Evolutionary conservation across 2,797 vertebrate genomes (phyloP), one percentile per base, ranked within the genome.

Genomic region (Helarctos malayanus): DNA sequence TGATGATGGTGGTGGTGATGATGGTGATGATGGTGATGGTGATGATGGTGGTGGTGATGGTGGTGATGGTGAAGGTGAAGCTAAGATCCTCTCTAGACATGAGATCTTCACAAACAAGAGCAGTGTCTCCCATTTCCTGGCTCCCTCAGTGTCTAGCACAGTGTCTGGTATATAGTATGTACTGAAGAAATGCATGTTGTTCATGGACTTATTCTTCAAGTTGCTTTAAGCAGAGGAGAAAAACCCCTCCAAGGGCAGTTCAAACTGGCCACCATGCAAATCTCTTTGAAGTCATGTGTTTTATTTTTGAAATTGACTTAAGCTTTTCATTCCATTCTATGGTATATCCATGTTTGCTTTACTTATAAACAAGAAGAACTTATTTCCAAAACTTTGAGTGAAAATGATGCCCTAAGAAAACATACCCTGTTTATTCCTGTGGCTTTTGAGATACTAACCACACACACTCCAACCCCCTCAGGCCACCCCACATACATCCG

Each of bases 321-420:
- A 25, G 63, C 25, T 78, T 91, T 68, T 81, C 45, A 49, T 45
- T 93, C 78, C n/a, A 27, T 56, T 63, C 76, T 35, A 65, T 27
- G 82, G 68, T 61, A 16, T 45, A 91, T 21, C n/a, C 52, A 0
- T 76, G 86, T 94, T 95, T 97, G 78, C 61, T 92, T 83, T 80
- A 63, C 75, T 96, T 86, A 94, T 71, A 97, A 94, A 97, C 81
- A 95, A 89, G 4, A 82, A 93, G 87, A 52, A 38, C 49, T 35
- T 86, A 86, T 93, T 86, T 38, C 69, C 79, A 95, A 95, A 97
- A 87, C 80, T 89, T 41, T 88, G 21, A 91, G 45, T 63, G 35
- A 94, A 94, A 97, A 95, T 1, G 35, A 63, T 83, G 73, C 56
- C 69, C 65, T 29, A 88, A 56, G 84, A 75, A 96, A 92, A 57